phyloP scores from a whole-genome alignment of 53 echinoderm and acorn worm genomes.

The Arbacia lixula region DNA sequence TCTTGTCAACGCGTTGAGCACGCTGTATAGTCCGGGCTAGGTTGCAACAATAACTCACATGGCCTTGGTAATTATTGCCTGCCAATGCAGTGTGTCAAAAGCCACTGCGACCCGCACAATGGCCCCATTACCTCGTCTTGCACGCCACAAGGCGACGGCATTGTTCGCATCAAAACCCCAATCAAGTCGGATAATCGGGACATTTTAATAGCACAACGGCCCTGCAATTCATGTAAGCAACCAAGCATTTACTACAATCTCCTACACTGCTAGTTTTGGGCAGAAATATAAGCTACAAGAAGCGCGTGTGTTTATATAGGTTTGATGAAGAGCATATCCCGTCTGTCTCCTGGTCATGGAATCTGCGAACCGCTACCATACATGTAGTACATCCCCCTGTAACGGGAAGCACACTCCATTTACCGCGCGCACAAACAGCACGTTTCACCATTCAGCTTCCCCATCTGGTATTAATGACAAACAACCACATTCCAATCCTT shows the following conservation, averaged over 20 bases:
- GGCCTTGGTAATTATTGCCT: conserved; percentile 54
- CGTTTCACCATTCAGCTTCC: not conserved
- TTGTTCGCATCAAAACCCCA: conserved; percentile 49
- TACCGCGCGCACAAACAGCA: conserved; percentile 24
- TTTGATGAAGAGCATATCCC: no score
- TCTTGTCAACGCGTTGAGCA: no score
- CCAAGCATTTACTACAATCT: conserved; percentile 33
- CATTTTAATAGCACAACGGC: conserved; percentile 51
- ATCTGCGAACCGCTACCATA: no score
- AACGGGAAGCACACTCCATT: conserved; percentile 45
- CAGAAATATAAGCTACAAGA: not conserved
- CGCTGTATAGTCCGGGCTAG: not conserved
- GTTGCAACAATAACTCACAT: not conserved
- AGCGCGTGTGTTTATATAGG: not conserved
- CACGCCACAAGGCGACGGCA: not conserved
- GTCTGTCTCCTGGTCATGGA: no score
- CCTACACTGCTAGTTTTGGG: no score
- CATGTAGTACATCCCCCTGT: no score
- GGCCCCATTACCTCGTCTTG: conserved; percentile 31
- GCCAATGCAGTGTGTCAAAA: conserved; percentile 50
- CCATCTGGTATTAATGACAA: not conserved
- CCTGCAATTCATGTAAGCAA: conserved; percentile 44
- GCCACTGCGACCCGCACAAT: conserved; percentile 34
- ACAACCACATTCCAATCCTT: no score
- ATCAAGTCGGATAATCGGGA: conserved; percentile 51